phyloP scores from a whole-genome alignment of 2,888 invertebrate species.

The Acrocera orbiculus region DNA sequence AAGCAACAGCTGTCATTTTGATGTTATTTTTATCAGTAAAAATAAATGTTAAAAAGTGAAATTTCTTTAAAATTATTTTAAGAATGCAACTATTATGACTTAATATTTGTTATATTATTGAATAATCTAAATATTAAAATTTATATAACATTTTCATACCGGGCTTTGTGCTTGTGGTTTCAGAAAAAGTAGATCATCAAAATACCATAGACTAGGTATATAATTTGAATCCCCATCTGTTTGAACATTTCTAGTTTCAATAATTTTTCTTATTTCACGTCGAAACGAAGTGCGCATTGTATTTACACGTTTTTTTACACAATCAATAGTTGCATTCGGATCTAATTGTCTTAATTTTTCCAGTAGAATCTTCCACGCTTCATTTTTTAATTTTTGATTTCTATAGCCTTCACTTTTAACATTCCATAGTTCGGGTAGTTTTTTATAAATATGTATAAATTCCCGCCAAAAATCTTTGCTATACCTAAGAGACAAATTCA shows the following conservation, averaged over 20 bases:
- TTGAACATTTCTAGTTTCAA: not conserved
- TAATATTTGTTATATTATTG: too few relatives aligned
- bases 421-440: slow-evolving; percentile 1
- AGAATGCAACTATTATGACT: too few relatives aligned
- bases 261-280: slow-evolving; percentile 1
- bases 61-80: too few relatives aligned
- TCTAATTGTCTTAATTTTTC: not conserved
- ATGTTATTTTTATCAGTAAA: too few relatives aligned
- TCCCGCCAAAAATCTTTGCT: slow-evolving; percentile 2
- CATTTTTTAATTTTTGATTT: not conserved
- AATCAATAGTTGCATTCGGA: slow-evolving; percentile 1
- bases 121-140: too few relatives aligned
- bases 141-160: too few relatives aligned
- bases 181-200: not conserved
- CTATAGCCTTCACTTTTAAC: not conserved
- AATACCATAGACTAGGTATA: not conserved
- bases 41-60: too few relatives aligned
- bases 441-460: slow-evolving; percentile 1
- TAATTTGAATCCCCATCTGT: not conserved
- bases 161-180: not conserved
- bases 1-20: too few relatives aligned
- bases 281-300: slow-evolving; percentile 1
- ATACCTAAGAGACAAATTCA: too few relatives aligned
- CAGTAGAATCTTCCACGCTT: not conserved
- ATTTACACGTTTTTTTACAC: slow-evolving; percentile 3